Conservation (phyloP, 2,113 vertebrate species). For the Onychostoma macrolepis region DNA sequence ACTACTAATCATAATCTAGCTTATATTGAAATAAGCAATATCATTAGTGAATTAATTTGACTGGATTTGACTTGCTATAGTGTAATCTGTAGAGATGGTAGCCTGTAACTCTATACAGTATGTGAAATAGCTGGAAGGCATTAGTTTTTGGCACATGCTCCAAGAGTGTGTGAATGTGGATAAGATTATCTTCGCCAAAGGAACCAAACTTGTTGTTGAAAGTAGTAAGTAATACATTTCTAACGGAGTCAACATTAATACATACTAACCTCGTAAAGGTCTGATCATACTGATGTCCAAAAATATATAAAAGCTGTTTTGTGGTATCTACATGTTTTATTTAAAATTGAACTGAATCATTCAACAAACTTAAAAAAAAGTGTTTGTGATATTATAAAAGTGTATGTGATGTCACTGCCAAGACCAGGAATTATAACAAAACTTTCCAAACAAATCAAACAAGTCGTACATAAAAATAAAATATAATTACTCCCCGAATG, state of each 20-base stretch:
- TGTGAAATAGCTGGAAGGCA: neutral
- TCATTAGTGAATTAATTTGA: too few species aligned
- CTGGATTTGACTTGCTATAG: neutral
- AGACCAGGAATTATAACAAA: neutral
- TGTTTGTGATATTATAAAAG: neutral
- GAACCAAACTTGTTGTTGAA: conserved; percentile 49
- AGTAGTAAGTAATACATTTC: conserved; percentile 48
- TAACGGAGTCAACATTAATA: neutral
- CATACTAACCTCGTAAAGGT: neutral
- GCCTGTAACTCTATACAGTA: neutral
- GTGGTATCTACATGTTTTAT: neutral
- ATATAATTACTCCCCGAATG: too few species aligned
- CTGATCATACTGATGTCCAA: neutral
- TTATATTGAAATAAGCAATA: neutral
- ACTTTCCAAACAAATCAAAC: neutral
- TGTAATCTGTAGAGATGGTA: neutral
- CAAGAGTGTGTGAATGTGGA: conserved; percentile 25
- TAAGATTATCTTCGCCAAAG: conserved; percentile 52
- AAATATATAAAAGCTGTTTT: neutral
- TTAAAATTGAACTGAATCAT: neutral
- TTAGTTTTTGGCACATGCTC: conserved; percentile 22
- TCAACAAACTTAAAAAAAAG: neutral
- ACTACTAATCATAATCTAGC: neutral
- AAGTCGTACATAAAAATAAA: neutral
- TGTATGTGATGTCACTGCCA: too few species aligned